These are phyloP conservation scores for Tineola bisselliella DNA, from an alignment of 2,888 invertebrate genomes.

Conservation along the genomic window DNA sequence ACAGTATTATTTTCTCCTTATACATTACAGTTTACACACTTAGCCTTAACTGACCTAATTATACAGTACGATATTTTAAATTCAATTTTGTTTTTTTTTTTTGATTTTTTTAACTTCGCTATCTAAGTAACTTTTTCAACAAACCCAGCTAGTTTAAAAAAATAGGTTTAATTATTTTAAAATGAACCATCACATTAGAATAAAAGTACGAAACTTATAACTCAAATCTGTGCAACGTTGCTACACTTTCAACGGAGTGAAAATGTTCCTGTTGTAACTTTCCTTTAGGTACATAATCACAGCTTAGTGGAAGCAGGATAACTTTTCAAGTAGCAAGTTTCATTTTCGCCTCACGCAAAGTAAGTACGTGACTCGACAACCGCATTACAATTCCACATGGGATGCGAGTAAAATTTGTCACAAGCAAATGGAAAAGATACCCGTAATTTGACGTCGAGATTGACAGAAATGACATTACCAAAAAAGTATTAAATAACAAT, in stretches of 20 bases:
- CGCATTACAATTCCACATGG: conserved; percentile 3
- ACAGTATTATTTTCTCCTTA: too few species aligned
- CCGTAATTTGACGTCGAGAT: neutral
- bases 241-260: neutral
- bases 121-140: too few species aligned
- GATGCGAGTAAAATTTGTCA: neutral
- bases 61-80: too few species aligned
- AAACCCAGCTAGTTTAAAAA: too few species aligned
- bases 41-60: too few species aligned
- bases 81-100: too few species aligned
- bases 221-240: neutral
- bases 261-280: neutral
- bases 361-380: conserved; percentile 6
- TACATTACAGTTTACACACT: too few species aligned
- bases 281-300: neutral
- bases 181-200: too few species aligned
- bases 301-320: neutral
- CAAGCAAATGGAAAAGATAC: neutral
- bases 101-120: too few species aligned
- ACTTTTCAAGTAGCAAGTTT: neutral
- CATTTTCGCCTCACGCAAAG: conserved; percentile 8
- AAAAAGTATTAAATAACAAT: neutral
- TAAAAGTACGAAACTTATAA: neutral
- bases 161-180: too few species aligned
- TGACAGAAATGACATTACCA: neutral